phyloP scores from a whole-genome alignment of 2,888 invertebrate species.

The Lithophane leautieri region DNA sequence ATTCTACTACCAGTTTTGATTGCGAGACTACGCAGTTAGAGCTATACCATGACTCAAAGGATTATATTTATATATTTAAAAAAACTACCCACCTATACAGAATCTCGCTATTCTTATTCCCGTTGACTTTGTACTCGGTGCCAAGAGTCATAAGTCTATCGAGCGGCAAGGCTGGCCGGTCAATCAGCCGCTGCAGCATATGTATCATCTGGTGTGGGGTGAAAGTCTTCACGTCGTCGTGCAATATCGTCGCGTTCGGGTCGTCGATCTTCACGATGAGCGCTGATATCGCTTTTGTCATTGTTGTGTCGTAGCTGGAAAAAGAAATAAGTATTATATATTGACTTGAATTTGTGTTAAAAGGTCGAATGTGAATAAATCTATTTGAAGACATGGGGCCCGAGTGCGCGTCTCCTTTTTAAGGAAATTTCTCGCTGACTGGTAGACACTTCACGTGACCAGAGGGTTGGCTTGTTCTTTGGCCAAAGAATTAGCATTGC shows the following conservation, averaged over 20 bases:
- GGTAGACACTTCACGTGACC: too few species aligned
- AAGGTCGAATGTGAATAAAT: neutral
- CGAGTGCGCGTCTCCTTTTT: too few species aligned
- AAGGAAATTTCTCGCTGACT: too few species aligned
- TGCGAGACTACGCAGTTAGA: neutral
- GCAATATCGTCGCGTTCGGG: conserved; percentile 82
- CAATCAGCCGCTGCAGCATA: conserved; percentile 92
- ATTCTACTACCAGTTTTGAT: neutral
- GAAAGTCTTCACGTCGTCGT: conserved; percentile 89
- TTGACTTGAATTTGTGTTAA: neutral
- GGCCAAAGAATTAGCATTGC: too few species aligned
- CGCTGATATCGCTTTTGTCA: conserved; percentile 91
- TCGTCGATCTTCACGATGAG: conserved; percentile 87
- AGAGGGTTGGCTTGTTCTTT: too few species aligned
- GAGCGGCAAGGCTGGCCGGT: conserved; percentile 87
- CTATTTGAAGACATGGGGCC: too few species aligned
- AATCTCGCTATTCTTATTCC: conserved; percentile 94
- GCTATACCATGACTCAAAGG: neutral
- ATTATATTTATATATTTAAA: neutral
- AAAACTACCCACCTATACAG: conserved; percentile 76
- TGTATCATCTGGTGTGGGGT: conserved; percentile 92
- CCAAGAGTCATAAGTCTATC: conserved; percentile 84
- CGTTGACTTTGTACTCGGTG: conserved; percentile 91
- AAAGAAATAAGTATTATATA: neutral
- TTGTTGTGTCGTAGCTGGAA: conserved; percentile 91